phyloP scores from a whole-genome alignment of 2,888 invertebrate genomes.

The Exephanes ischioxanthus region DNA sequence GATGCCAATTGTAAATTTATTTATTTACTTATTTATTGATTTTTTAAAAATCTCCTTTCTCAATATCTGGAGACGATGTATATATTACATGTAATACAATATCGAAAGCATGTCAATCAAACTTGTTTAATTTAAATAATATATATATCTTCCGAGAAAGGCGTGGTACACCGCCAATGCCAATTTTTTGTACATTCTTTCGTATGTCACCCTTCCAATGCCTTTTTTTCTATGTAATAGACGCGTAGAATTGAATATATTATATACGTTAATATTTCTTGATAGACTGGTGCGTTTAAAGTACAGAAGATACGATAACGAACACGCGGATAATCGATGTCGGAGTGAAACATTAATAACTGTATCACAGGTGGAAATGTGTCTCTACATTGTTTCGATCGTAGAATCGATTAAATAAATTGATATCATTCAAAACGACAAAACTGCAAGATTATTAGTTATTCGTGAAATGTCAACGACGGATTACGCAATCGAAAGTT shows the following conservation, averaged over 20 bases:
- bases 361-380: constrained; percentile 75
- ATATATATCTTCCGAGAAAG: constrained; percentile 51
- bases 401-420: constrained; percentile 83
- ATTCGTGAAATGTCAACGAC: too few species aligned
- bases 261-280: constrained; percentile 21
- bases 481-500: too few species aligned
- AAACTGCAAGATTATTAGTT: too few species aligned
- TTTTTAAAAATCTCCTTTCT: constrained; percentile 34
- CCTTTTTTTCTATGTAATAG: constrained; percentile 66
- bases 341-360: constrained; percentile 65
- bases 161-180: constrained; percentile 55
- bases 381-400: constrained; percentile 81
- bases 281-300: constrained; percentile 55
- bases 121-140: constrained; percentile 76
- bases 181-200: constrained; percentile 78
- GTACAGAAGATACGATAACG: constrained; percentile 10
- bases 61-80: constrained; percentile 59
- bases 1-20: constrained; percentile 52
- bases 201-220: constrained; percentile 71
- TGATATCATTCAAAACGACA: constrained; percentile 78
- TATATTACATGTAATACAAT: constrained; percentile 70
- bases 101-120: constrained; percentile 80
- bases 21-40: constrained; percentile 31
- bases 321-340: constrained; percentile 38
- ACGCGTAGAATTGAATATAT: constrained; percentile 57